Evolutionary conservation across 2,113 vertebrate species (phyloP).

Genomic region (Podarcis muralis): DNA sequence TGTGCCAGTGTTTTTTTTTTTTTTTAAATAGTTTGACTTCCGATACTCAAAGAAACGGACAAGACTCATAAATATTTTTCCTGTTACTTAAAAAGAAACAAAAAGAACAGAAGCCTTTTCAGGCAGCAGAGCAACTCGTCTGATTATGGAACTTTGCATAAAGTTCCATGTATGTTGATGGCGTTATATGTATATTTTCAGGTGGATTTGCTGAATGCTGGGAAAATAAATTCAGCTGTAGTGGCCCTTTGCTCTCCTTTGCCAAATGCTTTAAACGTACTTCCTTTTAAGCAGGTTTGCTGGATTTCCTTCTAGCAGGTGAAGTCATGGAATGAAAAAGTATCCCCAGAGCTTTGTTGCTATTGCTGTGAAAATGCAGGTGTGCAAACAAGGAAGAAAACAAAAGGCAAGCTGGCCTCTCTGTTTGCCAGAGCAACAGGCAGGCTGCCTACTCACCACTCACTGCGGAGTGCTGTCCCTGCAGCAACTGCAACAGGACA

Average conservation of each 20-base stretch:
- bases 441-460: too few species aligned
- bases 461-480: neutral
- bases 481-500: constrained; percentile 50
- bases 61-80: too few species aligned
- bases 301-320: neutral
- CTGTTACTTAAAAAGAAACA: neutral
- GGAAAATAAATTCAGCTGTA: neutral
- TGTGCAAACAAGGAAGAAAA: constrained; percentile 67
- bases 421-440: neutral
- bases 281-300: neutral
- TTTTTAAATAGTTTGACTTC: too few species aligned
- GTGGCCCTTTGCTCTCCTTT: neutral
- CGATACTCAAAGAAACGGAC: too few species aligned
- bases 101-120: neutral
- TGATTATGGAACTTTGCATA: neutral
- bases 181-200: too few species aligned
- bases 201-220: neutral
- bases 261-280: neutral
- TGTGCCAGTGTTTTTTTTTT: too few species aligned
- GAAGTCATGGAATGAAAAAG: neutral
- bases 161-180: neutral
- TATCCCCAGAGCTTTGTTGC: constrained; percentile 27
- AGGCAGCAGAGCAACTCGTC: neutral
- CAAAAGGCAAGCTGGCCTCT: constrained; percentile 38
- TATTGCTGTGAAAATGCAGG: constrained; percentile 47